Percentiles rank a stretch among this genome's conserved stretches.
Conservation (phyloP, 64 coral and sea anemone genomes). For the Stichodactyla helianthus region DNA sequence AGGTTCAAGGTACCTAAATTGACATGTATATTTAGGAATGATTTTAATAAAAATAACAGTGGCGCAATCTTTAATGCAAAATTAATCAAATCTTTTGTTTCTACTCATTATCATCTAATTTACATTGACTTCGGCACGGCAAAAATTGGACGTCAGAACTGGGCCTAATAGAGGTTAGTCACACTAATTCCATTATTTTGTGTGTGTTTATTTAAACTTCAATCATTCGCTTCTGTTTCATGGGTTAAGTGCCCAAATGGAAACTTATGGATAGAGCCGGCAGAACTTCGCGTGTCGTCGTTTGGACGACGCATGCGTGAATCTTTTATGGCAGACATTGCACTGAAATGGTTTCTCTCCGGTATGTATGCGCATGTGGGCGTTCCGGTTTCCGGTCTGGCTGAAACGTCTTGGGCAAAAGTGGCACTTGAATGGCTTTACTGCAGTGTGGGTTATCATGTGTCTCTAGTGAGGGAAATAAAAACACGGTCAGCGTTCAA, state of each 20-base stretch:
- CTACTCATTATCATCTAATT: too few relatives aligned
- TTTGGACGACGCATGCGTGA: neutral
- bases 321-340: neutral
- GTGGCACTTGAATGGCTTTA: conserved; percentile 11
- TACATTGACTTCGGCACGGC: too few relatives aligned
- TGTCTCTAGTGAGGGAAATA: neutral
- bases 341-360: conserved; percentile 31
- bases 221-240: too few relatives aligned
- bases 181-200: too few relatives aligned
- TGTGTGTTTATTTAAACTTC: too few relatives aligned
- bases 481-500: neutral
- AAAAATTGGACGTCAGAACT: too few relatives aligned
- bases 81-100: too few relatives aligned
- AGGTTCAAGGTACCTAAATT: neutral
- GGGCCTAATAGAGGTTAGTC: too few relatives aligned
- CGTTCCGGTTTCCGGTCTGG: neutral
- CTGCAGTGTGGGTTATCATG: neutral
- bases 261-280: too few relatives aligned
- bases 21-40: neutral
- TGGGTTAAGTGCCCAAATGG: too few relatives aligned
- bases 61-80: neutral
- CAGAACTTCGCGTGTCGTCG: neutral
- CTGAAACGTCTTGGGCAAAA: conserved; percentile 12
- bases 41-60: neutral
- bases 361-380: conserved; percentile 32